Conservation (phyloP, 1,140 invertebrate species). For the Formica exsecta region DNA sequence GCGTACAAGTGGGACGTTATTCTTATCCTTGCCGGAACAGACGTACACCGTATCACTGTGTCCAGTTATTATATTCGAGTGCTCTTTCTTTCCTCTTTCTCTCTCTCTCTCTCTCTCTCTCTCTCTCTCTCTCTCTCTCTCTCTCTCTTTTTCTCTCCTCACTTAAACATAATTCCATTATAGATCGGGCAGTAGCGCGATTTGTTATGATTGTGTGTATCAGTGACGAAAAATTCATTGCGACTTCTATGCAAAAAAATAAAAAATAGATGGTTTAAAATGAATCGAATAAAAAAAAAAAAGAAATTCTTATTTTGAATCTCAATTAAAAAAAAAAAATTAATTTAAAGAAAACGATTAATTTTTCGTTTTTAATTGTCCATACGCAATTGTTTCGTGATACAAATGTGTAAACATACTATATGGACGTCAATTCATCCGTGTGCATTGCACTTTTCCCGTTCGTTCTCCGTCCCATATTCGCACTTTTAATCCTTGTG, state of each 20-base stretch:
- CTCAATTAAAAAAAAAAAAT: not conserved
- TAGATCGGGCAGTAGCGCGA: slow-evolving; percentile 69
- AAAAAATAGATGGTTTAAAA: not conserved
- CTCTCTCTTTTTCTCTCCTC: not conserved
- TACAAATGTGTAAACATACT: not conserved
- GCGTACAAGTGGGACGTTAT: slow-evolving; percentile 76
- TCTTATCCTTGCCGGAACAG: slow-evolving; percentile 59
- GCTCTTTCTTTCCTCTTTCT: not conserved
- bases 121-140: not conserved
- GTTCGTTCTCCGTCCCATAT: slow-evolving; percentile 13
- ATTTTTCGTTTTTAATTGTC: slow-evolving; percentile 1
- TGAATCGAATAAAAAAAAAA: not conserved
- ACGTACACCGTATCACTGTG: slow-evolving; percentile 13
- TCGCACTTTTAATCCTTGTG: not conserved
- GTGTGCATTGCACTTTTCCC: not conserved
- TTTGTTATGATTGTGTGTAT: slow-evolving; percentile 48
- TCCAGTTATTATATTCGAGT: slow-evolving; percentile 25
- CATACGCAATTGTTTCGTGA: not conserved
- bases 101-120: not conserved
- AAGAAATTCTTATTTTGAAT: not conserved
- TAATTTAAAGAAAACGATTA: not conserved
- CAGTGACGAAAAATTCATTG: slow-evolving; percentile 13
- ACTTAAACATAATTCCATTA: slow-evolving; percentile 47
- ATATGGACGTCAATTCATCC: not conserved
- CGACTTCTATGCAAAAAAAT: not conserved